Conservation (phyloP, 2,797 vertebrate genomes). For the Halcyon smyrnensis region DNA sequence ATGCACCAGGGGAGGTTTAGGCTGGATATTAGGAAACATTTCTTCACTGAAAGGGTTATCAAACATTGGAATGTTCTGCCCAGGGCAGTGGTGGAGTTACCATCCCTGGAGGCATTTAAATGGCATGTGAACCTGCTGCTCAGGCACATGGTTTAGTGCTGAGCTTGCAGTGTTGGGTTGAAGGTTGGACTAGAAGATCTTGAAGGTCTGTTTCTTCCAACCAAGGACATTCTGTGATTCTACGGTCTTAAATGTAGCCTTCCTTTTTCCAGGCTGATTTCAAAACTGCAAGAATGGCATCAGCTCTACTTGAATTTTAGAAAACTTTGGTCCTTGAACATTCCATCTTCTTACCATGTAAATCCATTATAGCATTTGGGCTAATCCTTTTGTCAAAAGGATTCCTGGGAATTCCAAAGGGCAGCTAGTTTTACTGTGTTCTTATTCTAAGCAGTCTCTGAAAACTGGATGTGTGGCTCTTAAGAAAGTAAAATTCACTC, state of each 20-base stretch:
- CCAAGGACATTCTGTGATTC: too few species aligned
- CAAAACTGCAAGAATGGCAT: not conserved
- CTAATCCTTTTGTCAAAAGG: slow-evolving; percentile 44
- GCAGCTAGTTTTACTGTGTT: not conserved
- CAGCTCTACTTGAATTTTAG: not conserved
- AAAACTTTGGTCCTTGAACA: not conserved
- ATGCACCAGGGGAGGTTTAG: too few species aligned
- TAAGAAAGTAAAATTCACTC: slow-evolving; percentile 43
- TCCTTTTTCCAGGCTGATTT: not conserved
- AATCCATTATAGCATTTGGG: not conserved
- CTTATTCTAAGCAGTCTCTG: not conserved
- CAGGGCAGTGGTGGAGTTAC: too few species aligned
- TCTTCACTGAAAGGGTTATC: too few species aligned
- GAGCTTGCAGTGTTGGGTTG: too few species aligned
- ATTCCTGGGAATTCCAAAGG: slow-evolving; percentile 12
- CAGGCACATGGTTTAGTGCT: too few species aligned
- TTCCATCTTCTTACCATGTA: slow-evolving; percentile 24
- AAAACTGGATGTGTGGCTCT: slow-evolving; percentile 10
- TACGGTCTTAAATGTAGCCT: not conserved
- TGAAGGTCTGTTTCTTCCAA: too few species aligned
- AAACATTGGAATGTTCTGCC: too few species aligned
- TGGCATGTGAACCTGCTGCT: too few species aligned
- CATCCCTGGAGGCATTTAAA: too few species aligned
- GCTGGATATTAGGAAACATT: too few species aligned
- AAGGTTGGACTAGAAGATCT: too few species aligned